These are phyloP conservation scores for Turritopsis dohrnii DNA, from an alignment of 30 jellyfish, hydroid and myxozoan genomes.

Conservation along the genomic window DNA sequence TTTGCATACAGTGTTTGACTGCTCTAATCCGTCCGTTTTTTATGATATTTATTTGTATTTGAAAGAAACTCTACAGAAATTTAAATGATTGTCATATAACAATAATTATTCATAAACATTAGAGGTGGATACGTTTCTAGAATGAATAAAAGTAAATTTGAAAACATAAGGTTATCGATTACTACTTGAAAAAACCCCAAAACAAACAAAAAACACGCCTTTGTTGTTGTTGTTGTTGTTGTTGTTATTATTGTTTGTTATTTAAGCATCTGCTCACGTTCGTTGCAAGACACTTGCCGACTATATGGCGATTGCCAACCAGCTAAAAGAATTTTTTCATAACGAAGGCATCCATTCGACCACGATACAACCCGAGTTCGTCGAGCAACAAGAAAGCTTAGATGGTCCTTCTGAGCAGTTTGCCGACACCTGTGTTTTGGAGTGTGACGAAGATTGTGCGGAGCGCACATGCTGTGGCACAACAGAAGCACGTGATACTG, in stretches of 20 bases:
- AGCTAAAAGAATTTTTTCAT: slow-evolving; percentile 71
- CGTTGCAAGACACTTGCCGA: slow-evolving; percentile 82
- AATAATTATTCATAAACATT: too few relatives aligned
- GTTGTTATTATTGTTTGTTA: too few relatives aligned
- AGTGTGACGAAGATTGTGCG: slow-evolving; percentile 36
- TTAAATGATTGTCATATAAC: too few relatives aligned
- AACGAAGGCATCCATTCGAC: slow-evolving; percentile 91
- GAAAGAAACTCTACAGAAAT: too few relatives aligned
- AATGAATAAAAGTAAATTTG: too few relatives aligned
- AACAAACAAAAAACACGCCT: too few relatives aligned
- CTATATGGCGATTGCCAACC: slow-evolving; percentile 78
- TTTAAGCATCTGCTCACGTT: slow-evolving; percentile 93
- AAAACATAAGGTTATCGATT: too few relatives aligned
- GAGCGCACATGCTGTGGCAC: slow-evolving; percentile 40
- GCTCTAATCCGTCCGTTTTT: too few relatives aligned
- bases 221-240: neutral
- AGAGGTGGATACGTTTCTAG: too few relatives aligned
- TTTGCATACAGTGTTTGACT: too few relatives aligned
- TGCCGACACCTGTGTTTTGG: slow-evolving; percentile 39
- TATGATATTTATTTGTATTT: too few relatives aligned
- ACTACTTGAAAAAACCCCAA: too few relatives aligned
- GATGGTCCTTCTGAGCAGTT: slow-evolving; percentile 55
- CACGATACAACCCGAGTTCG: slow-evolving; percentile 93
- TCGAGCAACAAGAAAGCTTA: slow-evolving; percentile 51
- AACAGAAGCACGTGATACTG: slow-evolving; percentile 9